Evolutionary conservation across 2,888 invertebrate species (phyloP).

Genomic region (Ametastegia equiseti): DNA sequence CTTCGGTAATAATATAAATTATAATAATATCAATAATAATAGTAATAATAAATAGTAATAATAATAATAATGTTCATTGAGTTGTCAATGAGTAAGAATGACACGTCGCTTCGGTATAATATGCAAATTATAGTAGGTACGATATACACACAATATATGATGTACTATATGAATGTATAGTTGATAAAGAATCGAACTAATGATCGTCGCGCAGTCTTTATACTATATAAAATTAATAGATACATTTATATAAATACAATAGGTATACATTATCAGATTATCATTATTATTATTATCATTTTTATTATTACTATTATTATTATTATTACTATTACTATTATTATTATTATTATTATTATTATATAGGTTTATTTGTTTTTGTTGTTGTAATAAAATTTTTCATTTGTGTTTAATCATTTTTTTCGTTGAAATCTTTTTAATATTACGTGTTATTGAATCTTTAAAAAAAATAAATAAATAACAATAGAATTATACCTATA

Average conservation of each 20-base stretch:
- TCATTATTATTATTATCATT: slow-evolving; percentile 1
- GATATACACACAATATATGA: not conserved
- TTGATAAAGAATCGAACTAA: slow-evolving; percentile 13
- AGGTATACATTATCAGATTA: not conserved
- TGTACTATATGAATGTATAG: not conserved
- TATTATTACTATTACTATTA: not conserved
- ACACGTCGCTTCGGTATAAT: not conserved
- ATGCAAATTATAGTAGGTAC: too few relatives aligned
- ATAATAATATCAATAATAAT: not conserved
- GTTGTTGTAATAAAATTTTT: slow-evolving; percentile 9
- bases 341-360: not conserved
- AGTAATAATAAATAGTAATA: not conserved
- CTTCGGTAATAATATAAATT: slow-evolving; percentile 22
- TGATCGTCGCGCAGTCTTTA: slow-evolving; percentile 15
- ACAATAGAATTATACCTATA: not conserved
- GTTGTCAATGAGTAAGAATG: not conserved
- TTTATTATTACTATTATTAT: not conserved
- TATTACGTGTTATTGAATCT: slow-evolving; percentile 27
- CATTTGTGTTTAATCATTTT: not conserved
- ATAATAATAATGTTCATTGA: not conserved
- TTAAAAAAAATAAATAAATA: not conserved
- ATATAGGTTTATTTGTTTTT: slow-evolving; percentile 33
- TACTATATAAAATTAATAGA: not conserved
- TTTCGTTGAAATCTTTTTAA: slow-evolving; percentile 22
- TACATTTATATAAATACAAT: not conserved